Conservation (phyloP, 2,113 vertebrate genomes). For the Dipodomys stephensi region DNA sequence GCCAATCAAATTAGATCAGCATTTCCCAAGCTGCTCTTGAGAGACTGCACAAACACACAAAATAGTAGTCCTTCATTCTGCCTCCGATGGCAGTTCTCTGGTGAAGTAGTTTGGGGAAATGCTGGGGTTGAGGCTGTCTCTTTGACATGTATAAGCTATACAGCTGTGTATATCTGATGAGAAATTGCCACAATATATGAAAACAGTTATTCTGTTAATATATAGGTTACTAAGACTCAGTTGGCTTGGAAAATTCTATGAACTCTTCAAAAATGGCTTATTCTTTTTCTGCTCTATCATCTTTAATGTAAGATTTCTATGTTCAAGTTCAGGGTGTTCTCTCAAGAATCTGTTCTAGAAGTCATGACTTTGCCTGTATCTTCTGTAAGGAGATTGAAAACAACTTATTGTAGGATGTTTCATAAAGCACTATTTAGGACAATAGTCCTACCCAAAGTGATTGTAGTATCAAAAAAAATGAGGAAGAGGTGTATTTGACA, state of each 20-base stretch:
- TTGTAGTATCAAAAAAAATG: neutral
- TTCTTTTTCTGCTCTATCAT: neutral
- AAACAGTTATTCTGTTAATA: slow-evolving; percentile 27
- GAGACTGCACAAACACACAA: slow-evolving; percentile 7
- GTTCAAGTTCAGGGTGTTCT: neutral
- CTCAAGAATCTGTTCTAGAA: slow-evolving; percentile 41
- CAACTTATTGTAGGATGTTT: neutral
- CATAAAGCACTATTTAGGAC: neutral
- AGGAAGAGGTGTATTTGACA: neutral
- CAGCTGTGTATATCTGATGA: neutral
- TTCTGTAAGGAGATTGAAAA: slow-evolving; percentile 1
- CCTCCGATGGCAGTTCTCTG: neutral
- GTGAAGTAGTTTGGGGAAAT: slow-evolving; percentile 24
- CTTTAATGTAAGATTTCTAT: neutral
- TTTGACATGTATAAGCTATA: slow-evolving; percentile 14
- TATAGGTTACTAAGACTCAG: neutral
- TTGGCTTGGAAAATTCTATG: neutral
- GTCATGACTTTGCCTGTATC: neutral
- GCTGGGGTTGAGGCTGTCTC: neutral
- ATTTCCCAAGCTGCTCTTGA: slow-evolving; percentile 54
- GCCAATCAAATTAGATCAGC: slow-evolving; percentile 25
- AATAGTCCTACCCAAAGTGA: neutral
- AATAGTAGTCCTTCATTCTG: slow-evolving; percentile 28
- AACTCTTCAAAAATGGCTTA: neutral
- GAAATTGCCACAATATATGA: slow-evolving; percentile 21